phyloP scores from a whole-genome alignment of 2,888 invertebrate genomes.

The Asteroscopus sphinx region DNA sequence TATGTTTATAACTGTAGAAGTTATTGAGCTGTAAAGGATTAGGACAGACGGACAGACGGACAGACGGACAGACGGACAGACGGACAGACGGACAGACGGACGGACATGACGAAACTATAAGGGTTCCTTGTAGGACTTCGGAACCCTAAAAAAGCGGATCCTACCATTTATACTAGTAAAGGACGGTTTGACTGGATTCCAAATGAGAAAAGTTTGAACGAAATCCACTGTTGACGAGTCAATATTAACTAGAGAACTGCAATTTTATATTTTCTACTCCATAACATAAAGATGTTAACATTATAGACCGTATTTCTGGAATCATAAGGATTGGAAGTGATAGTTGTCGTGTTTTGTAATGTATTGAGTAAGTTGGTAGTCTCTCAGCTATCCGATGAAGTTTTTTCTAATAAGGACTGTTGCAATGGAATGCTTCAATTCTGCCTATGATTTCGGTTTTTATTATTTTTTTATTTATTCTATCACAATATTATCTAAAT shows the following conservation, averaged over 20 bases:
- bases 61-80: too few species aligned
- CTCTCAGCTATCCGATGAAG: slow-evolving; percentile 78
- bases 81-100: too few species aligned
- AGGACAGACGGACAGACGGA: too few species aligned
- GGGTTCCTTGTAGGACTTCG: too few species aligned
- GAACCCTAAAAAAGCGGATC: too few species aligned
- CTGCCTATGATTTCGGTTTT: slow-evolving; percentile 26
- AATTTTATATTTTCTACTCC: slow-evolving; percentile 57
- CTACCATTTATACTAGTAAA: slow-evolving; percentile 49
- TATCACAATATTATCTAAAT: too few species aligned
- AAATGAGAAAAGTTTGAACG: slow-evolving; percentile 89
- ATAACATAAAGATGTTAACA: slow-evolving; percentile 9
- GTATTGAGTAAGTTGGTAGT: slow-evolving; percentile 42
- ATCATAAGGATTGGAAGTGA: slow-evolving; percentile 1
- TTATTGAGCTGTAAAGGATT: too few species aligned
- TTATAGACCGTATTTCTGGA: slow-evolving; percentile 17
- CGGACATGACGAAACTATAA: too few species aligned
- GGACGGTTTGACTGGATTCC: slow-evolving; percentile 76
- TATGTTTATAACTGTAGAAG: too few species aligned
- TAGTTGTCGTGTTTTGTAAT: background rate
- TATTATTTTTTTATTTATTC: slow-evolving; percentile 26
- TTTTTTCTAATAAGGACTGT: slow-evolving; percentile 83
- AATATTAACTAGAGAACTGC: slow-evolving; percentile 85
- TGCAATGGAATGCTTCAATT: slow-evolving; percentile 64
- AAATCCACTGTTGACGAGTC: slow-evolving; percentile 86